Evolutionary conservation across 2,797 vertebrate genomes (phyloP).

Genomic region (Spondyliosoma cantharus): DNA sequence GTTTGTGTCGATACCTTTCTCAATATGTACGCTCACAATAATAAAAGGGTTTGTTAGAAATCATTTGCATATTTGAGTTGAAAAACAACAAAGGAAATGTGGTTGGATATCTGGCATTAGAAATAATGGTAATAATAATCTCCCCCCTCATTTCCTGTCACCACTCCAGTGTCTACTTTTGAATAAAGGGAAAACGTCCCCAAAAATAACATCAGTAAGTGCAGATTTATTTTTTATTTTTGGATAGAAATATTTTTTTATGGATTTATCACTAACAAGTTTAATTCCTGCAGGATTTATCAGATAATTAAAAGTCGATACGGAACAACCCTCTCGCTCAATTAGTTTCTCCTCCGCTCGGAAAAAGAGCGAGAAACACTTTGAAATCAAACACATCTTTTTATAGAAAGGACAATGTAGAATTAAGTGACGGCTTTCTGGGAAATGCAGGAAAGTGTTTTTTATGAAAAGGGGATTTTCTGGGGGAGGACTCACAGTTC

Average conservation of each 20-base stretch:
- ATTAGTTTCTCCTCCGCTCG: constrained; percentile 5
- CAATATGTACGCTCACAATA: background rate
- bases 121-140: background rate
- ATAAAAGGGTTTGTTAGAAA: background rate
- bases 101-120: background rate
- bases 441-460: constrained; percentile 62
- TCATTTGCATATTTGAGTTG: background rate
- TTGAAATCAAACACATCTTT: constrained; percentile 41
- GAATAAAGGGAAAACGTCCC: constrained; percentile 5
- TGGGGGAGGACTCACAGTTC: constrained; percentile 48
- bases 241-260: background rate
- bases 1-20: background rate
- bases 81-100: background rate
- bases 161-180: background rate
- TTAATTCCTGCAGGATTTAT: constrained; percentile 26
- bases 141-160: background rate
- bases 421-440: constrained; percentile 63
- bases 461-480: constrained; percentile 65
- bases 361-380: constrained; percentile 15
- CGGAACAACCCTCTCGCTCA: constrained; percentile 10
- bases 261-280: background rate
- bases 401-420: constrained; percentile 39
- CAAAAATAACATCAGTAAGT: constrained; percentile 22
- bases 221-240: background rate
- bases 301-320: constrained; percentile 22